Evolutionary conservation across 2,797 vertebrate genomes (phyloP).

Genomic region (Acanthurus leucopareius): DNA sequence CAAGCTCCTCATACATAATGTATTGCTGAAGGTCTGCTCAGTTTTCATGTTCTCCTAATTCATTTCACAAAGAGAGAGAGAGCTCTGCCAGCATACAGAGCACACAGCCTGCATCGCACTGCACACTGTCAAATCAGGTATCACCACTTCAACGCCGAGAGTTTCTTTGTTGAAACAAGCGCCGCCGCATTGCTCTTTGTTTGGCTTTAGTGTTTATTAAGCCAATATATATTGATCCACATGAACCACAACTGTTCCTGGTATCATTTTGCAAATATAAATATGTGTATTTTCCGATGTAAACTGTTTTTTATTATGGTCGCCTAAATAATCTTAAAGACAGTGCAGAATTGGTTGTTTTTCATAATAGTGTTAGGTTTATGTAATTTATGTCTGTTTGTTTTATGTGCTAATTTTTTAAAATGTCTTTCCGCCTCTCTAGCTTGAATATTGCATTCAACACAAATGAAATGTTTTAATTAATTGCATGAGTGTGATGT

Average conservation of each 20-base stretch:
- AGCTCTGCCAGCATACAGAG: constrained; percentile 53
- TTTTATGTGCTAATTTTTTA: neutral
- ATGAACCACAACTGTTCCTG: constrained; percentile 13
- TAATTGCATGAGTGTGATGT: neutral
- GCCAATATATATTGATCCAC: constrained; percentile 17
- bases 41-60: constrained; percentile 84
- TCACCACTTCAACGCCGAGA: constrained; percentile 35
- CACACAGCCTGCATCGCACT: constrained; percentile 38
- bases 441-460: too few relatives aligned
- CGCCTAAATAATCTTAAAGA: neutral
- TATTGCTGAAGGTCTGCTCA: constrained; percentile 78
- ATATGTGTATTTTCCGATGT: neutral
- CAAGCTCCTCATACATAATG: constrained; percentile 84
- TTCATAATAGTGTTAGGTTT: neutral
- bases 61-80: constrained; percentile 77
- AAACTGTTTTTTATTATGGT: neutral
- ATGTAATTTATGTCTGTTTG: neutral
- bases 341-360: neutral
- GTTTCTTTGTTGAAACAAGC: constrained; percentile 32
- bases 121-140: constrained; percentile 49
- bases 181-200: constrained; percentile 22
- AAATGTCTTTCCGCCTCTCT: neutral
- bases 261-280: constrained; percentile 11
- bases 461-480: neutral
- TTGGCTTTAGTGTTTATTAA: constrained; percentile 25